These are phyloP conservation scores for Dipodomys merriami DNA, from an alignment of 2,113 vertebrate species.

Conservation along the genomic window DNA sequence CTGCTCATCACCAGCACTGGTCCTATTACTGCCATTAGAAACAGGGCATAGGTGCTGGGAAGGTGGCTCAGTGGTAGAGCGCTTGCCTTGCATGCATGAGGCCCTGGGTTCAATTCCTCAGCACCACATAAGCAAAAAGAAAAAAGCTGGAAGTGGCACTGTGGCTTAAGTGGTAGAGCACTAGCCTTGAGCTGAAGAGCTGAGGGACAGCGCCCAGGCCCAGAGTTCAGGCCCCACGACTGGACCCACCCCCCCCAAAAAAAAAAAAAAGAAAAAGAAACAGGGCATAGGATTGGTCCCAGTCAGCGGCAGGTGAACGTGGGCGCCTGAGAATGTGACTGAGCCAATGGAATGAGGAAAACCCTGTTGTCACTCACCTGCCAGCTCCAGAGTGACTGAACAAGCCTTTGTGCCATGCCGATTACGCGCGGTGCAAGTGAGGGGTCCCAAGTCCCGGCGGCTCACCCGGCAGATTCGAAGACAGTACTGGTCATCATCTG, in stretches of 20 bases:
- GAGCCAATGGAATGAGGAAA: neutral
- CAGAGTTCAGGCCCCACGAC: no score
- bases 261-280: neutral
- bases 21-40: neutral
- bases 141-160: no score
- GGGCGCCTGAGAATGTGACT: neutral
- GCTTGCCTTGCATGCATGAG: no score
- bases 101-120: no score
- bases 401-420: constrained; percentile 90
- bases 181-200: no score
- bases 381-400: constrained; percentile 89
- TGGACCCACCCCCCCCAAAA: no score
- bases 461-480: constrained; percentile 90
- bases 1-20: no score
- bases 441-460: constrained; percentile 87
- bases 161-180: no score
- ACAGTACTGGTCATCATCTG: constrained; percentile 94
- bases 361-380: constrained; percentile 87
- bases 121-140: no score
- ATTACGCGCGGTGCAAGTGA: constrained; percentile 93
- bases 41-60: no score
- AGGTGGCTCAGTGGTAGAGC: no score
- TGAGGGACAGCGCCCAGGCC: no score
- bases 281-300: neutral
- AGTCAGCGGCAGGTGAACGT: neutral